Evolutionary conservation across 2,797 vertebrate genomes (phyloP), one percentile per base, ranked within the genome.

Genomic region (Enteromius trimaculatus): DNA sequence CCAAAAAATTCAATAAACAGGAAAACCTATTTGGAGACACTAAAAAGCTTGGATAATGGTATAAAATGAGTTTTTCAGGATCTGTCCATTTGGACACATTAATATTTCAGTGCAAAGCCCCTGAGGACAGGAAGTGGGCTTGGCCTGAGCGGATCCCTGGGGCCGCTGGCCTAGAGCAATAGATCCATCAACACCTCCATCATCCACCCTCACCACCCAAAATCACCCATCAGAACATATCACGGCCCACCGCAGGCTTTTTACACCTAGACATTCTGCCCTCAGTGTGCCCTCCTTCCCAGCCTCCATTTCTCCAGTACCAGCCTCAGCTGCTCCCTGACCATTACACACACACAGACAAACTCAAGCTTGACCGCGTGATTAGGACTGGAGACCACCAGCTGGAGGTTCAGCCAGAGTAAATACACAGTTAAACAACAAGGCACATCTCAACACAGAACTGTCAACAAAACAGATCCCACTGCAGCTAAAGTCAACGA

Each of bases 101-200:
- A 85, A n/a, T 75, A 23, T 29, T 42, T 34, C 34, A 72, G 29
- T 66, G 82, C 62, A 88, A 64, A 81, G 78, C 31, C 83, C 81
- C 84, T 64, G 55, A 79, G 81, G 81, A 84, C 72, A 89, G 86
- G 87, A 85, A 88, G 79, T 78, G 84, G 82, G 79, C 76, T 85
- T 85, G 84, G 76, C 86, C 75, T 72, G 69, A 81, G 70, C 26
- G 79, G 85, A 86, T 91, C 84, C 91, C 90, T 9, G 49, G 89
- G 88, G 92, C 89, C 84, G 29, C 69, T 49, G 47, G 82, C 86
- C 79, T 87, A 86, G 77, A 88, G 37, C 85, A 83, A 88, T 84
- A 89, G 85, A 92, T 94, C 92, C 89, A 93, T 95, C 93, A 94
- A 93, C 93, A 93, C 92, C 88, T 92, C 90, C 80, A 89, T 55